These are phyloP conservation scores for Cryptotis parvus DNA, from an alignment of 2,113 vertebrate genomes.

Conservation along the genomic window DNA sequence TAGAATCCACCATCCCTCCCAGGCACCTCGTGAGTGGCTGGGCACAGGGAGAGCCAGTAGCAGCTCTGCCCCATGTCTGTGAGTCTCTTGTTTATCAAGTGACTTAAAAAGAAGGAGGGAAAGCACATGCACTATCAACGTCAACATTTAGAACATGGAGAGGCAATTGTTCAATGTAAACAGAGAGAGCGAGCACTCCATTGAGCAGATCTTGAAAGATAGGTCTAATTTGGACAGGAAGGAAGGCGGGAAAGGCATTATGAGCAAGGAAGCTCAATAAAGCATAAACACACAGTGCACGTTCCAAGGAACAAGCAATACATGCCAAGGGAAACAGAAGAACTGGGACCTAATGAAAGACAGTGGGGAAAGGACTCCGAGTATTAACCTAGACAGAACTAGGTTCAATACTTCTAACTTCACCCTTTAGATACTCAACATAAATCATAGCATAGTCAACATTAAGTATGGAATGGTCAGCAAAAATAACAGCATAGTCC, in stretches of 20 bases:
- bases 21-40: too few species aligned
- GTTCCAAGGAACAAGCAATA: neutral
- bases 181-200: neutral
- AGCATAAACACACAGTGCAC: neutral
- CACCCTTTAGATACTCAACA: neutral
- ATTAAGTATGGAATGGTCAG: too few species aligned
- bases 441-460: too few species aligned
- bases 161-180: neutral
- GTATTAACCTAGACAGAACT: too few species aligned
- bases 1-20: too few species aligned
- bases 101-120: neutral
- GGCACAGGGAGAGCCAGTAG: too few species aligned
- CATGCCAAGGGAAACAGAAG: neutral
- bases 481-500: too few species aligned
- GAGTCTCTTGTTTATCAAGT: constrained; percentile 31
- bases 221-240: neutral
- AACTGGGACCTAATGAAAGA: neutral
- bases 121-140: neutral
- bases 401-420: constrained; percentile 41
- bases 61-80: too few species aligned
- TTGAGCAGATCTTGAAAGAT: neutral
- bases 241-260: neutral
- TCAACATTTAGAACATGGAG: constrained; percentile 26
- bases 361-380: neutral
- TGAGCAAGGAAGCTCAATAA: neutral